phyloP scores from a whole-genome alignment of 2,888 invertebrate genomes.

The Erynnis tages region DNA sequence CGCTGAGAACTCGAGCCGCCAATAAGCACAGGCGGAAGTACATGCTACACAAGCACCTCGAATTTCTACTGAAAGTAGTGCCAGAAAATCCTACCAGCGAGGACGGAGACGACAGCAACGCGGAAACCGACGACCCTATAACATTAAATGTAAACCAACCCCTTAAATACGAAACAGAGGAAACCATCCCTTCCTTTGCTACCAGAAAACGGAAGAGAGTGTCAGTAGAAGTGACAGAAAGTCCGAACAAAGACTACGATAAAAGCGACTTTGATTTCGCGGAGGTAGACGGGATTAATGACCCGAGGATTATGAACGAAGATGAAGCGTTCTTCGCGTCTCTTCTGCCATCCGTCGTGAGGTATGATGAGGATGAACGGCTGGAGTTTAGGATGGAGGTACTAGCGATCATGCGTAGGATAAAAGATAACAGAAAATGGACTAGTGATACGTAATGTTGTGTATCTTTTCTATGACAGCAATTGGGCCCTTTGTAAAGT shows the following conservation, averaged over 20 bases:
- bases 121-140: slow-evolving; percentile 36
- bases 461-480: neutral
- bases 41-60: slow-evolving; percentile 56
- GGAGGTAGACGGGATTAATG: slow-evolving; percentile 50
- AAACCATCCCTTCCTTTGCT: slow-evolving; percentile 26
- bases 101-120: slow-evolving; percentile 26
- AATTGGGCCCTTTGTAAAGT: no score
- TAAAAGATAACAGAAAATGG: slow-evolving; percentile 59
- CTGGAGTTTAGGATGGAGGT: slow-evolving; percentile 71
- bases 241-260: slow-evolving; percentile 28
- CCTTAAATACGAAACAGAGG: slow-evolving; percentile 32
- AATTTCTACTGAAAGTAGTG: slow-evolving; percentile 52
- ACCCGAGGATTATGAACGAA: slow-evolving; percentile 71
- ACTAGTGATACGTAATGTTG: neutral
- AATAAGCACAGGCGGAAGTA: slow-evolving; percentile 54
- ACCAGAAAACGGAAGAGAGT: slow-evolving; percentile 41
- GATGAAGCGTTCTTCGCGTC: slow-evolving; percentile 76
- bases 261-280: slow-evolving; percentile 48
- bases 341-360: slow-evolving; percentile 64
- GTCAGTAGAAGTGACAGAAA: slow-evolving; percentile 25
- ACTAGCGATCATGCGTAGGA: slow-evolving; percentile 61
- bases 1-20: slow-evolving; percentile 54
- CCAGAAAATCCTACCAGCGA: slow-evolving; percentile 33
- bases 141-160: slow-evolving; percentile 29
- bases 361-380: slow-evolving; percentile 66